A percentile compares a stretch with the other conserved stretches of the same genome.
Evolutionary conservation across 2,797 vertebrate genomes (phyloP).

Genomic region (Eutrigla gurnardus): DNA sequence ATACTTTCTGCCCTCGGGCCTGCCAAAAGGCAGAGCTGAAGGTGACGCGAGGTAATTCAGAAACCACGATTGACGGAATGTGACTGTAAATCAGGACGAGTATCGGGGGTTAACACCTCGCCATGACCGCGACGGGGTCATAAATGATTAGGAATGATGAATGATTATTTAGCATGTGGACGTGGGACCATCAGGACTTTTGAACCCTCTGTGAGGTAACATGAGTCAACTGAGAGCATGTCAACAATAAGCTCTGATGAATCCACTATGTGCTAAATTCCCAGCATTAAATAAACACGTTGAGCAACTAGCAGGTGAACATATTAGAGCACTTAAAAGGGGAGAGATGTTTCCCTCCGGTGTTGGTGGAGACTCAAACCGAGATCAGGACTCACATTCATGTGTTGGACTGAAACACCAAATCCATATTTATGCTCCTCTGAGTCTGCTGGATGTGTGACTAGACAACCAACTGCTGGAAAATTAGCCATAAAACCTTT

Average conservation of each 20-base stretch:
- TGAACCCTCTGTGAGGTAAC: not conserved
- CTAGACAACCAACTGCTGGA: no score
- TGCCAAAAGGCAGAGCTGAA: slow-evolving; percentile 31
- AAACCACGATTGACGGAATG: slow-evolving; percentile 29
- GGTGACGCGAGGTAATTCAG: slow-evolving; percentile 55
- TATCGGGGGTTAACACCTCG: slow-evolving; percentile 9
- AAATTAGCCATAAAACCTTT: no score
- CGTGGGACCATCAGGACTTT: not conserved
- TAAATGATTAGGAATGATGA: no score
- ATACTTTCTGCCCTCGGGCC: slow-evolving; percentile 17
- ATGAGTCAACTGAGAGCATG: not conserved
- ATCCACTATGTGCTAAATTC: not conserved
- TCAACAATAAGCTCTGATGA: not conserved
- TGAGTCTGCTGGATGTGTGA: not conserved
- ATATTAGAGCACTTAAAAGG: not conserved
- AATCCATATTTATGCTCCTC: not conserved
- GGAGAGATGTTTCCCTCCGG: not conserved
- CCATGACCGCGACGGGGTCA: not conserved
- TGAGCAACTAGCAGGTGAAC: not conserved
- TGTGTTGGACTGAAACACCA: not conserved
- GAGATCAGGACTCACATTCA: not conserved
- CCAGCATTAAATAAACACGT: not conserved
- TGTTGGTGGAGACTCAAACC: not conserved
- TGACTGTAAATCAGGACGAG: slow-evolving; percentile 11
- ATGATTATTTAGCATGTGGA: slow-evolving; percentile 4